Conservation (phyloP, 2,113 vertebrate genomes). For the Neodontobutis hainanensis region DNA sequence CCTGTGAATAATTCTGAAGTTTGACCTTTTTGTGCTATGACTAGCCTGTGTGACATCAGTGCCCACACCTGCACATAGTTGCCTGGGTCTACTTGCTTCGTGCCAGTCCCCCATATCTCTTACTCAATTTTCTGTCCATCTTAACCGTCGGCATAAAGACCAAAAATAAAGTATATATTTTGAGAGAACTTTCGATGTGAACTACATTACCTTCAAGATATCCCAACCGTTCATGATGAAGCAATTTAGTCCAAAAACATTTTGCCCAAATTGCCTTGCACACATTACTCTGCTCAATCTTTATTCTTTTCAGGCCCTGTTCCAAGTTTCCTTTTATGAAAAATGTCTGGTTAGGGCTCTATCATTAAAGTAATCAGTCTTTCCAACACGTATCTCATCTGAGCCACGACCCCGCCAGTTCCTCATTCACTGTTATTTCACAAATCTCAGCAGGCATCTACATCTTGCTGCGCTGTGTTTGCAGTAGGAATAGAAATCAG, state of each 20-base stretch:
- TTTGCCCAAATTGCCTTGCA: slow-evolving; percentile 61
- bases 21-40: too few species aligned
- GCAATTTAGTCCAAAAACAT: slow-evolving; percentile 61
- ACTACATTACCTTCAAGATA: slow-evolving; percentile 63
- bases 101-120: too few species aligned
- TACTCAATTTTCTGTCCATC: too few species aligned
- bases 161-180: too few species aligned
- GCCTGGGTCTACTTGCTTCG: too few species aligned
- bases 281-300: slow-evolving; percentile 41
- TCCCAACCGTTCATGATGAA: slow-evolving; percentile 37
- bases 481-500: slow-evolving; percentile 74
- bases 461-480: slow-evolving; percentile 70
- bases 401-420: slow-evolving; percentile 49
- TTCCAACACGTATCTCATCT: slow-evolving; percentile 64
- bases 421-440: slow-evolving; percentile 72
- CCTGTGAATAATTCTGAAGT: too few species aligned
- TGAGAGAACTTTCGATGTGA: slow-evolving; percentile 26
- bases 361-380: slow-evolving; percentile 77
- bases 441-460: slow-evolving; percentile 78
- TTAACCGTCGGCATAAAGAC: too few species aligned
- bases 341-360: slow-evolving; percentile 75
- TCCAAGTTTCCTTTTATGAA: slow-evolving; percentile 72
- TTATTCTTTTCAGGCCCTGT: slow-evolving; percentile 55
- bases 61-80: too few species aligned
- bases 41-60: too few species aligned